phyloP scores from a whole-genome alignment of 2,113 vertebrate species.

The Pseudopodoces humilis region DNA sequence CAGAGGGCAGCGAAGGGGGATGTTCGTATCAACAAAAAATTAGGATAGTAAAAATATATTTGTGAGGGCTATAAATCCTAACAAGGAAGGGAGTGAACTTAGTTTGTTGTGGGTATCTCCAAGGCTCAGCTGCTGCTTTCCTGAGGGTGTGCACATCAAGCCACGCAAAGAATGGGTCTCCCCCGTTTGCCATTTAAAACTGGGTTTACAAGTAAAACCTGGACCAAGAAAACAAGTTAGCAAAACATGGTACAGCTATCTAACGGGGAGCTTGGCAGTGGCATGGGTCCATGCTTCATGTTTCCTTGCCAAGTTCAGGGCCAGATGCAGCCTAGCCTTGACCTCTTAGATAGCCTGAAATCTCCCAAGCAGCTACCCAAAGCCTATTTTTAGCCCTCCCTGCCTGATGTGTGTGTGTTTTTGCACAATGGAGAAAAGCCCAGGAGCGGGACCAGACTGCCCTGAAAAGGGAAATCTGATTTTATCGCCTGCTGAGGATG shows the following conservation, averaged over 20 bases:
- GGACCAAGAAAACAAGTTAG: not conserved
- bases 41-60: not conserved
- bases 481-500: slow-evolving; percentile 49
- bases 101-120: not conserved
- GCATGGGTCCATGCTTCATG: not conserved
- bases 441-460: slow-evolving; percentile 1
- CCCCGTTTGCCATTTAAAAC: not conserved
- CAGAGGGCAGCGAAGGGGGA: slow-evolving; percentile 2
- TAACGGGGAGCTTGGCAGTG: not conserved
- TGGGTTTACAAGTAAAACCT: not conserved
- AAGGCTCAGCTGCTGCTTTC: not conserved
- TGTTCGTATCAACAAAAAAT: not conserved
- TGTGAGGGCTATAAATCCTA: not conserved
- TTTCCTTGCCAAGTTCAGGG: not conserved
- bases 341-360: slow-evolving; percentile 10
- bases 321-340: slow-evolving; percentile 15
- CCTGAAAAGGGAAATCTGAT: slow-evolving; percentile 63
- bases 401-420: not conserved
- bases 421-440: slow-evolving; percentile 56
- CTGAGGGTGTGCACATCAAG: accelerated
- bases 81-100: not conserved
- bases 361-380: slow-evolving; percentile 41
- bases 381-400: slow-evolving; percentile 50
- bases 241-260: not conserved
- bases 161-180: not conserved